These are phyloP conservation scores for Dorcus hopei DNA, from an alignment of 2,888 invertebrate species.

Conservation along the genomic window DNA sequence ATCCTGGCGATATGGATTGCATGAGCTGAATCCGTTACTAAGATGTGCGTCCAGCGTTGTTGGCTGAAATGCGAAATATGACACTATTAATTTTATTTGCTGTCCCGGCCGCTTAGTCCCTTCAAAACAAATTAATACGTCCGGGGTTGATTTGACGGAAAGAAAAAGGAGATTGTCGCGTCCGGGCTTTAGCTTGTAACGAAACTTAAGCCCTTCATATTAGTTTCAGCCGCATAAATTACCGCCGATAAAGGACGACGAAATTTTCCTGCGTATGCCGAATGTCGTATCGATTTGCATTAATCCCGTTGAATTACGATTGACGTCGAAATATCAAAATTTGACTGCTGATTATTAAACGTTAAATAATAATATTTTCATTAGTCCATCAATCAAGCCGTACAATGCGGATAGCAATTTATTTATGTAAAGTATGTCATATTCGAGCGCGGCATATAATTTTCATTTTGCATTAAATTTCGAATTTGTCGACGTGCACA, in stretches of 20 bases:
- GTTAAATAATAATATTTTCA: constrained; percentile 19
- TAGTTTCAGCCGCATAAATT: no score
- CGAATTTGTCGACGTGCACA: constrained; percentile 10
- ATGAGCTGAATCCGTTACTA: constrained; percentile 30
- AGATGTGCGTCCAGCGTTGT: not conserved
- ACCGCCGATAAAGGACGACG: no score
- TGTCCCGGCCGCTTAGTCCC: not conserved
- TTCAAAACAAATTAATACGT: not conserved
- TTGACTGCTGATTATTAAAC: constrained; percentile 15
- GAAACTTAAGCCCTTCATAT: no score
- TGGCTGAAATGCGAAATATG: constrained; percentile 2
- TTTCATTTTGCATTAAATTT: constrained; percentile 15
- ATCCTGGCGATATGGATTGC: constrained; percentile 38
- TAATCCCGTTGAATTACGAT: constrained; percentile 9
- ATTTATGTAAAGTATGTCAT: constrained; percentile 17
- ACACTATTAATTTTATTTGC: constrained; percentile 1
- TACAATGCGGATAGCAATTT: constrained; percentile 12
- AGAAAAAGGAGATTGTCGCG: no score
- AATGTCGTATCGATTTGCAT: no score
- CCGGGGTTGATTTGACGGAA: not conserved
- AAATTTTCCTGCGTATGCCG: no score
- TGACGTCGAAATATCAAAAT: constrained; percentile 8
- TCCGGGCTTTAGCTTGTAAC: no score
- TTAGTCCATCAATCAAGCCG: constrained; percentile 16
- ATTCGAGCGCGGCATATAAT: constrained; percentile 13